phyloP scores from a whole-genome alignment of 2,888 invertebrate species.

The Tromatobia lineatoria region DNA sequence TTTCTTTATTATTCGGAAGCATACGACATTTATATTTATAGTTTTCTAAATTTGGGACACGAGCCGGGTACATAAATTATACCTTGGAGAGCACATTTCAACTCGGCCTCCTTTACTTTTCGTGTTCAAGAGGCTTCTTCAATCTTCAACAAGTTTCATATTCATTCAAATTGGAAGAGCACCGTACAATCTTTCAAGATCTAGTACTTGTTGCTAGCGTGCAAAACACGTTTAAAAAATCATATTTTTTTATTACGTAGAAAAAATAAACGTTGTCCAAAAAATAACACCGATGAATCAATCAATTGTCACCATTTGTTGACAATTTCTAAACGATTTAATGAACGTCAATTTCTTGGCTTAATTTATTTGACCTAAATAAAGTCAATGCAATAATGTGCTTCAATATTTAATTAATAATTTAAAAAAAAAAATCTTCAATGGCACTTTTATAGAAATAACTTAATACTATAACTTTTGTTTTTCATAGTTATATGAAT shows the following conservation, averaged over 20 bases:
- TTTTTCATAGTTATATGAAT: too few species aligned
- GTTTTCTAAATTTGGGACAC: not conserved
- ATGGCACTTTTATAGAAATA: too few species aligned
- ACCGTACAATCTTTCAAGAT: not conserved
- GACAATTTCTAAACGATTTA: too few species aligned
- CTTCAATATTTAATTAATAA: too few species aligned
- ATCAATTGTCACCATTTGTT: not conserved
- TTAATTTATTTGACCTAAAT: not conserved
- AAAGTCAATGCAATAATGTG: not conserved
- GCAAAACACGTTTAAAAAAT: not conserved
- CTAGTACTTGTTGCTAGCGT: slow-evolving; percentile 2
- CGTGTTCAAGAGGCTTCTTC: not conserved
- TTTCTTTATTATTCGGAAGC: not conserved
- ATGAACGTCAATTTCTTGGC: too few species aligned
- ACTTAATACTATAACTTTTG: too few species aligned
- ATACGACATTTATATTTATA: not conserved
- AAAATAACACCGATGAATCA: not conserved
- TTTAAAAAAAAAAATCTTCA: not conserved
- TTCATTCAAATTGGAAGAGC: slow-evolving; percentile 10
- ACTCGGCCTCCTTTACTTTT: not conserved
- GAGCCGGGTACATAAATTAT: not conserved
- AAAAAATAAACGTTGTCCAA: not conserved
- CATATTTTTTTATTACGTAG: too few species aligned
- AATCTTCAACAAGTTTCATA: not conserved
- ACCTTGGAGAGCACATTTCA: not conserved